Percentiles rank a stretch among this genome's conserved stretches.
phyloP scores from a whole-genome alignment of 2,797 vertebrate species.

The Labeo calbasu region DNA sequence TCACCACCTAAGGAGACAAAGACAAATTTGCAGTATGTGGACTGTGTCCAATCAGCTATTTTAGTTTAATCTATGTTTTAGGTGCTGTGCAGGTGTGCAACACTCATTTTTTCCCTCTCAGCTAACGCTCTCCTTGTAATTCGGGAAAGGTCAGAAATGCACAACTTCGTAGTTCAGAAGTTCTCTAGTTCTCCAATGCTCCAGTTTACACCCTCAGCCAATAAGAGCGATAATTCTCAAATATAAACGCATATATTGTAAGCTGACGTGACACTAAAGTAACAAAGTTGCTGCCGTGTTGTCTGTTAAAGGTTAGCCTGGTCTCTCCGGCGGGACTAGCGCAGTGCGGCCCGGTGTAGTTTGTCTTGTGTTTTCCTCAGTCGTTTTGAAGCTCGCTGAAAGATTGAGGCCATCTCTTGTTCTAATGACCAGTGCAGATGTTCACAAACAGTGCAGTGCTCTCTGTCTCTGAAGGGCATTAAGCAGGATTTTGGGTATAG shows the following conservation, averaged over 20 bases:
- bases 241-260: conserved; percentile 51
- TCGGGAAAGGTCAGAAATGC: conserved; percentile 35
- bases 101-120: background rate
- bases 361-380: conserved; percentile 69
- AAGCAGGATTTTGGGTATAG: conserved; percentile 23
- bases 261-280: conserved; percentile 47
- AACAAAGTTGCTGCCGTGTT: conserved; percentile 18
- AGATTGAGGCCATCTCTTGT: conserved; percentile 70
- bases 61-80: conserved; percentile 40
- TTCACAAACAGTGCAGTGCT: conserved; percentile 61
- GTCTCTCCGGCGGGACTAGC: conserved; percentile 61
- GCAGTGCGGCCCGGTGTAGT: conserved; percentile 61
- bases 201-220: conserved; percentile 30
- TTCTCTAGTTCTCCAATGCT: conserved; percentile 17
- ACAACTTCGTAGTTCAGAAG: conserved; percentile 36
- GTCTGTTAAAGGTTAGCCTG: conserved; percentile 50
- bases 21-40: conserved; percentile 25
- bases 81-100: conserved; percentile 39
- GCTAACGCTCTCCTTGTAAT: conserved; percentile 28
- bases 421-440: conserved; percentile 74
- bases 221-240: conserved; percentile 52
- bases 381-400: conserved; percentile 69
- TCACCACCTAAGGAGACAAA: conserved; percentile 47
- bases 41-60: conserved; percentile 52
- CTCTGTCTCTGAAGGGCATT: conserved; percentile 46